phyloP scores from a whole-genome alignment of 2,113 vertebrate genomes.

The Mus spicilegus region DNA sequence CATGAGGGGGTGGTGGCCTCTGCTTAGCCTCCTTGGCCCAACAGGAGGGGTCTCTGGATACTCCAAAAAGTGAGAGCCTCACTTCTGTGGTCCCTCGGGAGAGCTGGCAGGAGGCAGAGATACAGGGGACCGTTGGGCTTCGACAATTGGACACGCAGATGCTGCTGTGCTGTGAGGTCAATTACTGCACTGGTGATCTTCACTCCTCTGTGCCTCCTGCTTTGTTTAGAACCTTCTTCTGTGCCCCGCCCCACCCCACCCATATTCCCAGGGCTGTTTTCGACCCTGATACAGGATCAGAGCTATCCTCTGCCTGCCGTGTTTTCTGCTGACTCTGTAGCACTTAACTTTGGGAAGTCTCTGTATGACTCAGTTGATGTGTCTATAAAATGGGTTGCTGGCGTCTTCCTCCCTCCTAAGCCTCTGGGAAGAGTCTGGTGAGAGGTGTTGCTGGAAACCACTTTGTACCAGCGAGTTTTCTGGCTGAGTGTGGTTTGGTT shows the following conservation, averaged over 20 bases:
- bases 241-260: too few species aligned
- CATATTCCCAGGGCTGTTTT: not conserved
- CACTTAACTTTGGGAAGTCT: not conserved
- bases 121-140: not conserved
- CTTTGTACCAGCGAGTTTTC: not conserved
- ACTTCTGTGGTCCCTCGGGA: too few species aligned
- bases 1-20: not conserved
- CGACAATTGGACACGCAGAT: not conserved
- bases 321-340: not conserved
- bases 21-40: not conserved
- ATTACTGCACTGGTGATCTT: too few species aligned
- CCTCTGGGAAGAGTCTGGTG: not conserved
- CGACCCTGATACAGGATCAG: not conserved
- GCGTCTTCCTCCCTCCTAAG: not conserved
- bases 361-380: not conserved
- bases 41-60: not conserved
- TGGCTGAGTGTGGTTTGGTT: not conserved
- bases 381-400: conserved; percentile 2
- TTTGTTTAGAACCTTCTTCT: not conserved
- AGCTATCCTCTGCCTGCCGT: not conserved
- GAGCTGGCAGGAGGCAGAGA: too few species aligned
- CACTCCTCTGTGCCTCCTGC: not conserved
- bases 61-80: not conserved
- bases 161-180: not conserved
- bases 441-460: not conserved